These are phyloP conservation scores for Styela clava DNA, from an alignment of 23 tunicate genomes.

Conservation along the genomic window DNA sequence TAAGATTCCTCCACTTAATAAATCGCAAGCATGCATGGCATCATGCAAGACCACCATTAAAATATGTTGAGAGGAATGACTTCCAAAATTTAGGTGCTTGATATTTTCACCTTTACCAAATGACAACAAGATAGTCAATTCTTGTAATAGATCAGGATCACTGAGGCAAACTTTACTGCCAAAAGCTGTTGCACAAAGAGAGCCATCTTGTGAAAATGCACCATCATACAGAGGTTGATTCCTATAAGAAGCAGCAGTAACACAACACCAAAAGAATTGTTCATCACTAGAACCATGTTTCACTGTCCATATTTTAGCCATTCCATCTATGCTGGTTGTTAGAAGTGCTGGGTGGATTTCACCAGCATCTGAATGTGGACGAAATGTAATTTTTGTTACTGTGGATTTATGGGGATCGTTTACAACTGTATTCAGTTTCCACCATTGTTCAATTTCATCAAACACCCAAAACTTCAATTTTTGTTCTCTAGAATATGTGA, in stretches of 20 bases:
- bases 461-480: slow-evolving; percentile 75
- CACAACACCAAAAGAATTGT: slow-evolving; percentile 49
- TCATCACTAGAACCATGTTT: slow-evolving; percentile 9
- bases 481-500: slow-evolving; percentile 26
- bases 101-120: not conserved
- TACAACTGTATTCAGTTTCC: slow-evolving; percentile 62
- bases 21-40: slow-evolving; percentile 31
- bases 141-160: slow-evolving; percentile 32
- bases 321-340: slow-evolving; percentile 51
- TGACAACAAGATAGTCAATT: slow-evolving; percentile 35
- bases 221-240: slow-evolving; percentile 17
- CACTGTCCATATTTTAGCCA: slow-evolving; percentile 52
- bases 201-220: slow-evolving; percentile 83
- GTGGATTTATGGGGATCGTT: slow-evolving; percentile 47
- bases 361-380: slow-evolving; percentile 27
- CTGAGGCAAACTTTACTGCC: slow-evolving; percentile 35
- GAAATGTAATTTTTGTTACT: slow-evolving; percentile 6
- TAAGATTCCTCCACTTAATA: slow-evolving; percentile 20
- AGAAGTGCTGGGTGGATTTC: slow-evolving; percentile 30
- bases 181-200: slow-evolving; percentile 54
- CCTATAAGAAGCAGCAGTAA: slow-evolving; percentile 30
- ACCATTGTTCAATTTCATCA: slow-evolving; percentile 60
- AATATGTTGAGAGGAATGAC: slow-evolving; percentile 24
- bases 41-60: slow-evolving; percentile 16
- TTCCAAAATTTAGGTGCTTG: slow-evolving; percentile 41